Evolutionary conservation across 2,888 invertebrate genomes (phyloP).

Genomic region (Caenorhabditis japonica): DNA sequence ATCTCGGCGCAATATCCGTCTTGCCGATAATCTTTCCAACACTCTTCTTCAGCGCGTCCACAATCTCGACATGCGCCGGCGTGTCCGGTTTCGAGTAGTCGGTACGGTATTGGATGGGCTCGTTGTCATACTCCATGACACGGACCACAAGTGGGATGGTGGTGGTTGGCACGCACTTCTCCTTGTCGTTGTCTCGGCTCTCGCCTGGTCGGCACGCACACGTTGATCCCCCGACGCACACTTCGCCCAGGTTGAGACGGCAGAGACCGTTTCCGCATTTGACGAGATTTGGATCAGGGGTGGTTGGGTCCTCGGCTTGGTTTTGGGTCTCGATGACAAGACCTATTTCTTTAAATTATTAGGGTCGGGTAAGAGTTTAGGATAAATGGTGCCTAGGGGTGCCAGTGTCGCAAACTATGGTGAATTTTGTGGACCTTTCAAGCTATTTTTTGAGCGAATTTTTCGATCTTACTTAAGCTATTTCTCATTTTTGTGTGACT

Average conservation of each 20-base stretch:
- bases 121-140: constrained; percentile 61
- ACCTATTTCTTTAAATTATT: constrained; percentile 55
- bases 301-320: constrained; percentile 54
- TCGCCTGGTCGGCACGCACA: constrained; percentile 71
- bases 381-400: constrained; percentile 2
- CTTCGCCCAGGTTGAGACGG: constrained; percentile 60
- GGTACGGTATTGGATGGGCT: constrained; percentile 66
- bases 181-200: constrained; percentile 52
- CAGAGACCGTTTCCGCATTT: constrained; percentile 64
- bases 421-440: too few relatives aligned
- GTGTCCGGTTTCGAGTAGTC: constrained; percentile 71
- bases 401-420: constrained; percentile 38
- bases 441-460: too few relatives aligned
- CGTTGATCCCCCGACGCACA: constrained; percentile 70
- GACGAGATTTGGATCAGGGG: constrained; percentile 60
- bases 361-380: not conserved
- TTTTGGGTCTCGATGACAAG: constrained; percentile 57
- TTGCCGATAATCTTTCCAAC: constrained; percentile 64
- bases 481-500: too few relatives aligned
- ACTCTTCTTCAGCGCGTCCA: constrained; percentile 61
- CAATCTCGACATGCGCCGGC: constrained; percentile 69
- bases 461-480: too few relatives aligned
- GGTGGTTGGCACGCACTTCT: constrained; percentile 65
- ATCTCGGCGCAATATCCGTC: constrained; percentile 64
- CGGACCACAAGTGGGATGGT: constrained; percentile 68